A percentile compares a stretch with the other conserved stretches of the same genome.
Conservation (phyloP, 2,113 vertebrate genomes). For the Orientallactaga bullata region DNA sequence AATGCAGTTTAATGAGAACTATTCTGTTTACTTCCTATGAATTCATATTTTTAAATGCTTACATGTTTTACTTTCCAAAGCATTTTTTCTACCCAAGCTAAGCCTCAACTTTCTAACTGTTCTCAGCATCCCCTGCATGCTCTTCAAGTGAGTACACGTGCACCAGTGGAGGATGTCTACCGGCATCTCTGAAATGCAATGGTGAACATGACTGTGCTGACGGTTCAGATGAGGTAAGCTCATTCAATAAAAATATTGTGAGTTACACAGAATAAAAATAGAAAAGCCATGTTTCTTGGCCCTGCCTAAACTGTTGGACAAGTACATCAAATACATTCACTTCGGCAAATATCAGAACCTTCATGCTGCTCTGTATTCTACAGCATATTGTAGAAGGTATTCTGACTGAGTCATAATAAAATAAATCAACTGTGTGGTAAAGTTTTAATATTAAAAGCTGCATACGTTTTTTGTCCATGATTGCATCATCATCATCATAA, state of each 20-base stretch:
- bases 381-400: background rate
- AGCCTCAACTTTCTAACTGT: conserved; percentile 80
- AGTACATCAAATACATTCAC: background rate
- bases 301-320: background rate
- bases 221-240: conserved; percentile 96
- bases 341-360: background rate
- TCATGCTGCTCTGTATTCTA: background rate
- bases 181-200: conserved; percentile 94
- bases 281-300: background rate
- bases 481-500: background rate
- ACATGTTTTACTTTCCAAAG: conserved; percentile 12
- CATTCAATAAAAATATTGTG: conserved; percentile 50
- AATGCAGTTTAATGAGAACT: background rate
- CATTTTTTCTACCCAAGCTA: conserved; percentile 6
- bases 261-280: conserved; percentile 19
- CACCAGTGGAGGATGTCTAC: conserved; percentile 93
- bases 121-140: conserved; percentile 93
- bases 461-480: conserved; percentile 24
- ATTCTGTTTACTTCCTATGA: background rate
- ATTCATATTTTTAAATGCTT: background rate
- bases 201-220: conserved; percentile 96
- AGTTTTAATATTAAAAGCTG: background rate
- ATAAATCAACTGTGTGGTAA: background rate
- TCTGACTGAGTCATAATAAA: conserved; percentile 45
- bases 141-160: conserved; percentile 97